Evolutionary conservation across 2,113 vertebrate genomes (phyloP), one percentile per base, ranked within the genome.

Genomic region (Planiliza haematocheilus): DNA sequence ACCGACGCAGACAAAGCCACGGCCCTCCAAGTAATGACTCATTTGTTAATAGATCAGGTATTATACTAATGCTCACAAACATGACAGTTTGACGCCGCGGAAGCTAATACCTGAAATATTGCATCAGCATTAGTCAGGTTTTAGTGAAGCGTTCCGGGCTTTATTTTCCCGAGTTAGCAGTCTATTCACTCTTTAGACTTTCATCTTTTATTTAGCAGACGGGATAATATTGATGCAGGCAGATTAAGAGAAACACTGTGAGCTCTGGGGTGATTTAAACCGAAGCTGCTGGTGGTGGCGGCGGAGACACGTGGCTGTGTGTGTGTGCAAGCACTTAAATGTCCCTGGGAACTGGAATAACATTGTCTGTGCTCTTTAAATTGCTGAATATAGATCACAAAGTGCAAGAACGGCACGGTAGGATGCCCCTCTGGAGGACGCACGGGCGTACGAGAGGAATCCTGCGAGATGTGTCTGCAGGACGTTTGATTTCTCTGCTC

Each of bases 41-140:
- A 66, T 79, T 81, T 79, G 76, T 74, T 72, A 70, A 75, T 73
- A 74, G 70, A 82, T 82, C 74, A 76, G 61, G 63, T 71, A 42
- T 77, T 68, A 82, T 60, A 50, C 37, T 37, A 61, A 76, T 61
- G 49, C 71, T 52, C 24, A 45, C 11, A 41, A 65, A 76, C 74
- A 65, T 51, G 83, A 42, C 52, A 30, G 18, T 42, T 68, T 52
- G 65, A 65, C 62, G 45, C 37, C 42, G 18, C 36, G 42, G 64
- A 17, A 1, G 42, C 52, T 59, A 66, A 79, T 49, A 64, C 46
- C 57, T 70, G 14, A 16, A 52, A 49, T 21, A 30, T 30, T 30
- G 24, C 38, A 72, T 63, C 42, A 24, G 62, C 62, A 50, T 50
- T n/a, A 30, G 24, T 21, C 13, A 37, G 61, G 45, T 55, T 66